Conservation (phyloP, 2,797 vertebrate genomes). For the Melopsittacus undulatus region DNA sequence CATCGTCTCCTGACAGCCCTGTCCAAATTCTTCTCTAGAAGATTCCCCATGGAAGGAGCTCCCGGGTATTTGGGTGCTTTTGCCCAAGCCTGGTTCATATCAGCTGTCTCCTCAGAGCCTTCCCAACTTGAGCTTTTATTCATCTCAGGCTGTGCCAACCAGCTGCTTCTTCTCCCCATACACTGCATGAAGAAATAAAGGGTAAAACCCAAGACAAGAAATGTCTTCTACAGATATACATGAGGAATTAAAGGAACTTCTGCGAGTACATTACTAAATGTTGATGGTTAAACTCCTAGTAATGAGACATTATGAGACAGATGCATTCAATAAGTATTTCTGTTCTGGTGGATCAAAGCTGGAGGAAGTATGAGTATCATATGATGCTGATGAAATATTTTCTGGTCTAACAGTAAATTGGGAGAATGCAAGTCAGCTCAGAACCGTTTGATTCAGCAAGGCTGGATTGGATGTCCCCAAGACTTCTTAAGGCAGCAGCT, state of each 20-base stretch:
- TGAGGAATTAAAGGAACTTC: constrained; percentile 6
- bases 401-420: constrained; percentile 27
- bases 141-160: background rate
- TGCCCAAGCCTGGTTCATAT: background rate
- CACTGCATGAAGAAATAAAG: background rate
- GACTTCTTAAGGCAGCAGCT: background rate
- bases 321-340: constrained; percentile 55
- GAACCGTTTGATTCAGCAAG: background rate
- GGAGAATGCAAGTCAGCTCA: background rate
- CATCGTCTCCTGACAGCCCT: background rate
- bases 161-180: background rate
- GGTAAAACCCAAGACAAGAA: background rate
- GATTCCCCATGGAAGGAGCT: background rate
- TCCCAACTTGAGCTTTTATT: background rate
- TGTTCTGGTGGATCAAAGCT: constrained; percentile 55
- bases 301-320: constrained; percentile 48
- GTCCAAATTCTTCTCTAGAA: background rate
- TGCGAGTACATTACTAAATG: constrained; percentile 54
- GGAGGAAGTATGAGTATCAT: constrained; percentile 39
- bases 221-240: background rate
- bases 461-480: background rate
- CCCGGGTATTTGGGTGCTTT: background rate
- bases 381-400: constrained; percentile 48
- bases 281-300: constrained; percentile 45
- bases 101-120: background rate